Base-by-base conservation (phyloP, 2,113 vertebrate species). In the Camelus bactrianus region DNA sequence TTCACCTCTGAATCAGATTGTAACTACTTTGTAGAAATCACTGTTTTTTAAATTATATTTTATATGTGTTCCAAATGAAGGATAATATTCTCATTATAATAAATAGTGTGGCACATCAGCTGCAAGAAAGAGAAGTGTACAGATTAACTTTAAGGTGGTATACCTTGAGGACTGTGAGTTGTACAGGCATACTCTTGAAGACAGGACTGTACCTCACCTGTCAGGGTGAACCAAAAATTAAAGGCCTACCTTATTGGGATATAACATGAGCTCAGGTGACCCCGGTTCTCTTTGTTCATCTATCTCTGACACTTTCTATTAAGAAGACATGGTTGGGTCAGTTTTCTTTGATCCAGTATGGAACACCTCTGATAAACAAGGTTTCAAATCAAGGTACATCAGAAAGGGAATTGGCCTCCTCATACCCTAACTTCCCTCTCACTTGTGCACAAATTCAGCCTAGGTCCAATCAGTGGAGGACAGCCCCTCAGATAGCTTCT, bases 191-290 rank as follows among this genome's bases (percentile, higher is more conserved):
- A 73, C 24, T 77, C 28, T 64, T 90, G 86, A 77, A 58, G 24
- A 76, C 17, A 89, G 22, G 28, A 84, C 64, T 28, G 16, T 54
- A 46, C 2, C 38, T 81, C 24, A 70, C 13, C 50, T 84, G 17
- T 77, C 20, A 73, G 20, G 52, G 28, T 70, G 69, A 96, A 73
- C 12, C 67, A 77, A 62, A 93, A 93, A 76, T 90, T 81, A 48
- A 28, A 85, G 17, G 3, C 73, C 28, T 85, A 35, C n/a, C 46
- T 87, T 60, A 60, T 11, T 94, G 38, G 12, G 69, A 65, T 1
- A 9, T 35, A 96, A 24, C 35, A 79, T 6, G 32, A 91, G 56
- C 69, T 79, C 56, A 84, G 0, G 52, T 94, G 73, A 64, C 32
- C n/a, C 24, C 13, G 73, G 12, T 70, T 73, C 17, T 90, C 54